Conservation (phyloP, 1,140 invertebrate species). For the Conus ventricosus region DNA sequence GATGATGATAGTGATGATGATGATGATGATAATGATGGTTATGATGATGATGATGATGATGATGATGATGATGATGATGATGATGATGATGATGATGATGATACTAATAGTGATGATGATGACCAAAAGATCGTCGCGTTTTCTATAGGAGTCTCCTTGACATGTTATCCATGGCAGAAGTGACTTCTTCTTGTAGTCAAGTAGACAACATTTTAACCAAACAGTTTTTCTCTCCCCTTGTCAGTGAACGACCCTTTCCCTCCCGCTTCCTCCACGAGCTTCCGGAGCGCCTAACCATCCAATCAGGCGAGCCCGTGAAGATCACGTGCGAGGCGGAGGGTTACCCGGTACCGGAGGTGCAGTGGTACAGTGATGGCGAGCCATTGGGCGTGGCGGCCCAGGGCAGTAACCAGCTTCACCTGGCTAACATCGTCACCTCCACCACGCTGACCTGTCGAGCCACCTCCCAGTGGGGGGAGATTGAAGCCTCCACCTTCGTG, state of each 20-base stretch:
- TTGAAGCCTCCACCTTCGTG: slow-evolving; percentile 1
- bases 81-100: no score
- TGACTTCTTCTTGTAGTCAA: no score
- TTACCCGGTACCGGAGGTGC: slow-evolving; percentile 22
- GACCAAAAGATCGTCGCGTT: no score
- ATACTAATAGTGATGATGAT: no score
- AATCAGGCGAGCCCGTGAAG: slow-evolving; percentile 22
- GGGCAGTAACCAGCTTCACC: slow-evolving; percentile 30
- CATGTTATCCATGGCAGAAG: no score
- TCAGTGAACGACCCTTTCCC: slow-evolving; percentile 20
- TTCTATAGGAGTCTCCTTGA: no score
- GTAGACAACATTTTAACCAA: not conserved
- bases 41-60: no score
- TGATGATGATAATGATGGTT: no score
- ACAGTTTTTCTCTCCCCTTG: not conserved
- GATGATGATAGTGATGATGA: no score
- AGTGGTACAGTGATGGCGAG: slow-evolving; percentile 18
- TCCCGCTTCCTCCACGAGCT: slow-evolving; percentile 11
- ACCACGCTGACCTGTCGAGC: slow-evolving; percentile 22
- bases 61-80: no score
- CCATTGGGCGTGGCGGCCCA: slow-evolving; percentile 24
- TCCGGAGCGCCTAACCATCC: not conserved
- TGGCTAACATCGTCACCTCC: slow-evolving; percentile 18
- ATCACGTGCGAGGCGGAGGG: slow-evolving; percentile 34
- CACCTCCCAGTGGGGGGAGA: slow-evolving; percentile 15